Percentiles rank a stretch among this genome's conserved stretches.
phyloP scores from a whole-genome alignment of 2,888 invertebrate genomes.

The Ophioninae sp. region DNA sequence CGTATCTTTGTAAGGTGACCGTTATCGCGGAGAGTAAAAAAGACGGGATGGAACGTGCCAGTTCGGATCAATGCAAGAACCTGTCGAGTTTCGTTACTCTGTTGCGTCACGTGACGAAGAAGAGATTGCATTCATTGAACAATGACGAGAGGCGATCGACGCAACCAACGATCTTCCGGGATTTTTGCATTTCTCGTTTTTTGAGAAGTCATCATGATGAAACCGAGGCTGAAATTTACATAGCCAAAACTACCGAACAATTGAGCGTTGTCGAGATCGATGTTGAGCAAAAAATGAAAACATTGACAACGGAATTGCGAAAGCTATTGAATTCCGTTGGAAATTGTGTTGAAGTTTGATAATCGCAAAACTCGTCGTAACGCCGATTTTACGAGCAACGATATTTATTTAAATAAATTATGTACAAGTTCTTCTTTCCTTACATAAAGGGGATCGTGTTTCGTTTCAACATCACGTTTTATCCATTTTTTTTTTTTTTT shows the following conservation, averaged over 20 bases:
- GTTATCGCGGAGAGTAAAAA: constrained; percentile 67
- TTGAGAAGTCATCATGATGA: constrained; percentile 51
- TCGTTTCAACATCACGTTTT: constrained; percentile 32
- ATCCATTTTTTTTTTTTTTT: constrained; percentile 63
- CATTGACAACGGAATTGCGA: constrained; percentile 64
- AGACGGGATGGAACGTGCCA: constrained; percentile 3
- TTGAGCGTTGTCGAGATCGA: constrained; percentile 51
- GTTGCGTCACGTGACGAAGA: constrained; percentile 65
- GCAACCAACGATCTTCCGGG: background rate
- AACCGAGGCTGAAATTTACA: constrained; percentile 61
- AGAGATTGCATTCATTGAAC: constrained; percentile 64
- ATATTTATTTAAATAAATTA: constrained; percentile 79
- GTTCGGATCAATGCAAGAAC: constrained; percentile 60
- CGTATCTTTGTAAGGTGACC: constrained; percentile 61
- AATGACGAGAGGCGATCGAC: constrained; percentile 1
- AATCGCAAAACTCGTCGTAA: background rate
- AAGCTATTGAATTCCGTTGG: constrained; percentile 67
- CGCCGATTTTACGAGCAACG: constrained; percentile 58
- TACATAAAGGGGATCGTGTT: constrained; percentile 68
- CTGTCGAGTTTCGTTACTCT: constrained; percentile 66
- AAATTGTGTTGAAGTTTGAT: constrained; percentile 68
- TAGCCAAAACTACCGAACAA: constrained; percentile 45
- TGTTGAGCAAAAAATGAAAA: constrained; percentile 55
- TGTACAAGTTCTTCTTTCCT: constrained; percentile 73
- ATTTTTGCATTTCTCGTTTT: constrained; percentile 65